phyloP scores from a whole-genome alignment of 2,888 invertebrate genomes.

The Eilema griseolum region DNA sequence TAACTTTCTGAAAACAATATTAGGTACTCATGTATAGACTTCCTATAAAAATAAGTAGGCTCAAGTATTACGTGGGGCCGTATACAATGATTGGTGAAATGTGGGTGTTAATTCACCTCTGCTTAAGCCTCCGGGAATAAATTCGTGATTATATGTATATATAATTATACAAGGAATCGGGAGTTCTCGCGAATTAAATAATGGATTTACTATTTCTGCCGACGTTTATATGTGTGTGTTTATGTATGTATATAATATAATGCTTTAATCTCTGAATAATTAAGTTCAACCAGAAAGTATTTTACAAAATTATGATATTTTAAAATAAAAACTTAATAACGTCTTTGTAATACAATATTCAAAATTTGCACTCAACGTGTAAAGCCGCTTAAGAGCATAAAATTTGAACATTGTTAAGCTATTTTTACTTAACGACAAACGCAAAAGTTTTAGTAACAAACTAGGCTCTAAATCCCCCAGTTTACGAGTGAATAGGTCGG shows the following conservation, averaged over 20 bases:
- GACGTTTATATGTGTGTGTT: too few relatives aligned
- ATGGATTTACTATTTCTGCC: too few relatives aligned
- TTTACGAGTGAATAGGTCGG: conserved; percentile 57
- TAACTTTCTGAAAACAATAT: neutral
- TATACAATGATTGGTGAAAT: too few relatives aligned
- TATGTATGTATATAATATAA: conserved; percentile 5
- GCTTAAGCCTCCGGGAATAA: too few relatives aligned
- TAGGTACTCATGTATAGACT: neutral
- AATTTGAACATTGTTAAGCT: conserved; percentile 46
- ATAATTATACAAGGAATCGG: too few relatives aligned
- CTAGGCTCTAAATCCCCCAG: conserved; percentile 58
- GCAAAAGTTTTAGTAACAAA: conserved; percentile 56
- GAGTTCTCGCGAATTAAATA: too few relatives aligned
- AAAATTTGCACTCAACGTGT: conserved; percentile 34
- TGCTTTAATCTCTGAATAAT: conserved; percentile 26
- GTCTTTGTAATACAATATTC: conserved; percentile 30
- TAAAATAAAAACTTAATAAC: conserved; percentile 35
- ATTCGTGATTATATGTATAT: too few relatives aligned
- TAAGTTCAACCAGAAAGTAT: conserved; percentile 31
- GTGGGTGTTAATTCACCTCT: too few relatives aligned
- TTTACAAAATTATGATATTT: conserved; percentile 26
- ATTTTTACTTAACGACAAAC: conserved; percentile 54
- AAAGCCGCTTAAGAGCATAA: conserved; percentile 31
- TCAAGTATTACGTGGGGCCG: too few relatives aligned
- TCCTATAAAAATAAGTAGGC: too few relatives aligned